These are phyloP conservation scores for Isaurus tuberculatus DNA, from an alignment of 92 coral and sea anemone species.

Conservation along the genomic window DNA sequence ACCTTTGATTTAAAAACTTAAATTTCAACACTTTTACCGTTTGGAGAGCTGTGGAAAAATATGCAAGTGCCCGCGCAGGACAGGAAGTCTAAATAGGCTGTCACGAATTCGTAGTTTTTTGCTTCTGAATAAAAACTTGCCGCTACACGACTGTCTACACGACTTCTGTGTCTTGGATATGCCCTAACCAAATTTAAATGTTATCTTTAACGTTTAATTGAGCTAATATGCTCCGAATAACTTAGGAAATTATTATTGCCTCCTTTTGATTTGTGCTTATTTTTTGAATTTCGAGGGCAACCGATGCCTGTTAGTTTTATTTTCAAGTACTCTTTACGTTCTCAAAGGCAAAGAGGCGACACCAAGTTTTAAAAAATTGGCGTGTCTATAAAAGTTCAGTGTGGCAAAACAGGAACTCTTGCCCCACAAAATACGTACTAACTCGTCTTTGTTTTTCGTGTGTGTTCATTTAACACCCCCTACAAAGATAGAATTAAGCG, in stretches of 20 bases:
- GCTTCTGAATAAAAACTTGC: background rate
- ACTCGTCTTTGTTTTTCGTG: background rate
- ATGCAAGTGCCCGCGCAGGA: conserved; percentile 18
- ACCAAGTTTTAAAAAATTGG: background rate
- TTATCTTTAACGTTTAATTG: background rate
- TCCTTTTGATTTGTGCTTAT: background rate
- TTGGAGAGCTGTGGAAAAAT: background rate
- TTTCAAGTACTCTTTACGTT: background rate
- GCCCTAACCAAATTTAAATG: conserved; percentile 15
- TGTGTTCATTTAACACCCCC: background rate
- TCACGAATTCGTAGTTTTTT: conserved; percentile 30
- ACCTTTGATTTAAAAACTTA: background rate
- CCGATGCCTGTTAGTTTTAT: background rate
- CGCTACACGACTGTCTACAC: conserved; percentile 23
- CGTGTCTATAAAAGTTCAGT: background rate
- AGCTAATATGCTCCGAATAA: background rate
- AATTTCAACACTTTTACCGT: background rate
- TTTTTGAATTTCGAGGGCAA: background rate
- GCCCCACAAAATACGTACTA: background rate
- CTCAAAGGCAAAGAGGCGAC: background rate
- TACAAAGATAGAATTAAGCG: background rate
- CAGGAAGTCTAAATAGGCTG: conserved; percentile 40
- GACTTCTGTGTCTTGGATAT: conserved; percentile 14
- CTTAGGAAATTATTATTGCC: background rate
- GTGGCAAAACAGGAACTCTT: background rate